Evolutionary conservation across 2,797 vertebrate species (phyloP).

Genomic region (Phoebastria nigripes): DNA sequence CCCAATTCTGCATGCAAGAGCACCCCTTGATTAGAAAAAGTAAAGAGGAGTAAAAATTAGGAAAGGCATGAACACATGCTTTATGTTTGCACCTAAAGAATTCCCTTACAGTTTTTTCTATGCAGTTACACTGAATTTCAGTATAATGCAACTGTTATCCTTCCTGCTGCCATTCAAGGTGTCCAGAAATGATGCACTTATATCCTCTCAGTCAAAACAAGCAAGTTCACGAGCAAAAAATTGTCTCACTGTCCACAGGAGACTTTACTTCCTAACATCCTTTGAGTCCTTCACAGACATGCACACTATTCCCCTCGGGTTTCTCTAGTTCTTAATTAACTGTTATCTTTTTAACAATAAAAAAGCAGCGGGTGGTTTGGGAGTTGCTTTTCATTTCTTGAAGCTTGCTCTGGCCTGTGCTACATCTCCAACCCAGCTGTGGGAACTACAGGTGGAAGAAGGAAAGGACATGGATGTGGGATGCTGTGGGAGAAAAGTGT

Average conservation of each 20-base stretch:
- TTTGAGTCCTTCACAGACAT: neutral
- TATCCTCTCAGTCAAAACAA: neutral
- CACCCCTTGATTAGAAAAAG: neutral
- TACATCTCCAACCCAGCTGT: accelerated
- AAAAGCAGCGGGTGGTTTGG: neutral
- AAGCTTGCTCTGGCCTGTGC: neutral
- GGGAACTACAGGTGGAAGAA: neutral
- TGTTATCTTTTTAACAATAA: neutral
- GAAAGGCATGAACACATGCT: neutral
- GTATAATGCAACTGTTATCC: accelerated
- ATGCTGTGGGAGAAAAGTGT: neutral
- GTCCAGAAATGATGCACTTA: neutral
- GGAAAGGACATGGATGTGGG: neutral
- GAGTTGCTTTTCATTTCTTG: neutral
- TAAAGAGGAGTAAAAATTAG: neutral
- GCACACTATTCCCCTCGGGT: neutral
- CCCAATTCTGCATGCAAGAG: neutral
- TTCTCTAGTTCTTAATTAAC: conserved; percentile 20
- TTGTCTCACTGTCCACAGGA: neutral
- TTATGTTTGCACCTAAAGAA: neutral
- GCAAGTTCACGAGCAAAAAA: neutral
- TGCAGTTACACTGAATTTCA: neutral
- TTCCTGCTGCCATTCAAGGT: neutral
- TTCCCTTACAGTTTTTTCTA: neutral
- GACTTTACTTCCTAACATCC: neutral